Evolutionary conservation across 2,113 vertebrate genomes (phyloP).

Genomic region (Antennarius striatus): DNA sequence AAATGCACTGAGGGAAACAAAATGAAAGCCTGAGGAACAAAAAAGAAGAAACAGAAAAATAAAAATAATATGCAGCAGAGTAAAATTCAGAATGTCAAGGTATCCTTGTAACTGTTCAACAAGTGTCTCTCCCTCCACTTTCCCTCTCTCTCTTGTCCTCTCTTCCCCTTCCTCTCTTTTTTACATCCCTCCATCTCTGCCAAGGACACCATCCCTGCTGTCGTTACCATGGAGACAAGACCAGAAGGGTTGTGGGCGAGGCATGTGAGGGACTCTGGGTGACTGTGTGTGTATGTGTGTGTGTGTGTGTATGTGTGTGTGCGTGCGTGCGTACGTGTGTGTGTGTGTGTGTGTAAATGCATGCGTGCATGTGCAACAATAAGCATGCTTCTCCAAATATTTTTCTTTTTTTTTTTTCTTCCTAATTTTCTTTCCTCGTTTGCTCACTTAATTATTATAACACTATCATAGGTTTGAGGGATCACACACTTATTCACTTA

Average conservation of each 20-base stretch:
- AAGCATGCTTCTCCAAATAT: slow-evolving; percentile 40
- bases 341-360: slow-evolving; percentile 16
- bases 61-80: slow-evolving; percentile 37
- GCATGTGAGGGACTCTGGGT: slow-evolving; percentile 72
- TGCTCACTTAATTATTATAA: neutral
- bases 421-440: neutral
- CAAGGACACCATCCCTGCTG: slow-evolving; percentile 77
- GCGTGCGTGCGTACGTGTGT: slow-evolving; percentile 31
- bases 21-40: slow-evolving; percentile 13
- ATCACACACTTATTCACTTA: too few species aligned
- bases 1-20: slow-evolving; percentile 25
- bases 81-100: slow-evolving; percentile 59
- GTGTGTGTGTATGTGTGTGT: slow-evolving; percentile 15
- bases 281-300: slow-evolving; percentile 44
- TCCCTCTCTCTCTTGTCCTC: slow-evolving; percentile 17
- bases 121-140: slow-evolving; percentile 56
- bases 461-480: neutral
- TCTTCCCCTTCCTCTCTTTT: slow-evolving; percentile 18
- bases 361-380: neutral
- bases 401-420: slow-evolving; percentile 40
- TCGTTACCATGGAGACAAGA: slow-evolving; percentile 76
- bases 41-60: neutral
- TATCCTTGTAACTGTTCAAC: slow-evolving; percentile 67
- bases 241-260: slow-evolving; percentile 77
- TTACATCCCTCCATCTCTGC: slow-evolving; percentile 59